These are phyloP conservation scores for Drosophila bunnanda DNA, from an alignment of 2,888 invertebrate species.

Conservation along the genomic window DNA sequence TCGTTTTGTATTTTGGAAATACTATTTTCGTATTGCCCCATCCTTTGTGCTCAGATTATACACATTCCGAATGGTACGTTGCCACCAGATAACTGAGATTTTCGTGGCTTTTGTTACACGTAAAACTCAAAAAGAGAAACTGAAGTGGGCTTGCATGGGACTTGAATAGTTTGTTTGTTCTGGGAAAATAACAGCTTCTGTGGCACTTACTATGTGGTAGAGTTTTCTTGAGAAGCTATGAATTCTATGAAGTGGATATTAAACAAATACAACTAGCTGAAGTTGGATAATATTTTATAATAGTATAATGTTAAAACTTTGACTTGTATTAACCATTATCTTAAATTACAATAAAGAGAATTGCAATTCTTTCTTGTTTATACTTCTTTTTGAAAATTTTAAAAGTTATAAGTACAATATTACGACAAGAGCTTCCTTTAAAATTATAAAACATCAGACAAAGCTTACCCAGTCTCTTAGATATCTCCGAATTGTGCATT, in stretches of 20 bases:
- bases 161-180: conserved; percentile 34
- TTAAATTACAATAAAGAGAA: not conserved
- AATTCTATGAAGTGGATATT: not conserved
- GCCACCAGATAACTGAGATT: conserved; percentile 44
- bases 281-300: too few relatives aligned
- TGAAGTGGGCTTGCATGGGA: conserved; percentile 17
- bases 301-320: not conserved
- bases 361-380: too few relatives aligned
- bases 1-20: conserved; percentile 63
- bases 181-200: conserved; percentile 15
- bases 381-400: not conserved
- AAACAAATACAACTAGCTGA: not conserved
- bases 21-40: conserved; percentile 60
- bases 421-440: not conserved
- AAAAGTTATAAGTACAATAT: not conserved
- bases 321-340: not conserved
- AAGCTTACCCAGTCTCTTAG: conserved; percentile 93
- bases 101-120: conserved; percentile 52
- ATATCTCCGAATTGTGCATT: conserved; percentile 99
- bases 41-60: conserved; percentile 69
- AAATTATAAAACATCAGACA: not conserved
- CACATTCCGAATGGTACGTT: conserved; percentile 44
- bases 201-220: not conserved
- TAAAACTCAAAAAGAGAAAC: conserved; percentile 19
- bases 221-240: not conserved